Base-by-base conservation (phyloP, 1,140 invertebrate species). In the Colletes latitarsis region DNA sequence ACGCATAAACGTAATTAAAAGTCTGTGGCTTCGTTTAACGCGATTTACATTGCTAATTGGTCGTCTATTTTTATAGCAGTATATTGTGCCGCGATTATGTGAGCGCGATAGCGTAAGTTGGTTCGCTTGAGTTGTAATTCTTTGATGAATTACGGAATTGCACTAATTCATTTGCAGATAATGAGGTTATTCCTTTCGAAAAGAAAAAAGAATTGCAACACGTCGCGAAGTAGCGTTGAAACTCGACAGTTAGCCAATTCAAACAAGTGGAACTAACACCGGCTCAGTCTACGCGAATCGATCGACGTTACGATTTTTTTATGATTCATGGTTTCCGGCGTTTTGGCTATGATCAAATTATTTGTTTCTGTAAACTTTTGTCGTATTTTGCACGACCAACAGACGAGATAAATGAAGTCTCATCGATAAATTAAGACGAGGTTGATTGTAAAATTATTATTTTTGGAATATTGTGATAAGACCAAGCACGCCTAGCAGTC, bases 391-490 rank as follows among this genome's bases (percentile, higher is more conserved):
- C 3, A 15, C 19, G 9, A 17, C 14, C 9, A 6, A 49, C 15
- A 14, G 19, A 6, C 6, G 19, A 5, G 5, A 4, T 3, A 14
- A 8, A 21, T n/a, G 12, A 58, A 30, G 15, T 14, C 6, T 49
- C 6, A 0, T 9, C 19, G 41, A 77, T 67, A 58, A 68, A 67
- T 46, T 6, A 21, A 3, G 43, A 10, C 6, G 0, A 19, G 6
- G 12, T 19, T 6, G 64, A 76, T 72, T 30, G 3, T 66, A 69
- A 43, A 53, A 62, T 55, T 53, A 66, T 77, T 82, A 82, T 82
- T 82, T 82, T 64, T 21, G 52, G 60, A 78, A 66, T 46, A 10
- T 58, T 64, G 1, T 63, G 80, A 82, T 82, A 77, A 77, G n/a
- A 17, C 30, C 30, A 6, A 30, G 17, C 15, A 30, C 39, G n/a